These are phyloP conservation scores for Orestias chungarensis DNA, from an alignment of 2,797 vertebrate genomes.

Conservation along the genomic window DNA sequence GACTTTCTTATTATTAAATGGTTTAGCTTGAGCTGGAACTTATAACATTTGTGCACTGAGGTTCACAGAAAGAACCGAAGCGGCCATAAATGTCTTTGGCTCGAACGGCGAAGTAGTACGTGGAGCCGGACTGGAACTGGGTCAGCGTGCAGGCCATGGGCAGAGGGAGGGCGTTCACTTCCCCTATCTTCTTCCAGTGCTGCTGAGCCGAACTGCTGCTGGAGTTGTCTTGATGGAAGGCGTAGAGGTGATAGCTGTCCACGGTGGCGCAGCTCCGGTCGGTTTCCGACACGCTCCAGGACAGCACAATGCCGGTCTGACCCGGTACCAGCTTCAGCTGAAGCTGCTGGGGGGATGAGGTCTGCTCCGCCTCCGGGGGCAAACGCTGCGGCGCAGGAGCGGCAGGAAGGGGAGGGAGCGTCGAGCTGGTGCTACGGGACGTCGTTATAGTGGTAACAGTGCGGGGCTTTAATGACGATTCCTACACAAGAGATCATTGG, in stretches of 20 bases:
- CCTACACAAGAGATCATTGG: constrained; percentile 55
- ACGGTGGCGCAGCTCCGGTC: constrained; percentile 91
- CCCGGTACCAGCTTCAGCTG: constrained; percentile 96
- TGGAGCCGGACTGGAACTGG: constrained; percentile 97
- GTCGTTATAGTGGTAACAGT: constrained; percentile 44
- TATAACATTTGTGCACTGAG: constrained; percentile 99
- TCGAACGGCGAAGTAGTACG: constrained; percentile 97
- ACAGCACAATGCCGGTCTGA: constrained; percentile 96
- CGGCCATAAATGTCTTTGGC: constrained; percentile 97
- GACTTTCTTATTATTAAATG: constrained; percentile 2
- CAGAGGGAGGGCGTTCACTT: constrained; percentile 94
- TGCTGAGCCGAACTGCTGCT: constrained; percentile 79
- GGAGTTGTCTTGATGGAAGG: constrained; percentile 90
- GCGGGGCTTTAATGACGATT: constrained; percentile 71
- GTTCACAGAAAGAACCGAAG: constrained; percentile 96
- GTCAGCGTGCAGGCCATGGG: constrained; percentile 99
- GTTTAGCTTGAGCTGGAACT: constrained; percentile 75
- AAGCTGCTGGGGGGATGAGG: constrained; percentile 92
- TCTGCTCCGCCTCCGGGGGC: constrained; percentile 88
- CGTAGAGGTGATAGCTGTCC: constrained; percentile 98
- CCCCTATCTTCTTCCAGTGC: constrained; percentile 99
- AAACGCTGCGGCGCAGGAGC: constrained; percentile 87
- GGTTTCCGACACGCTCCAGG: constrained; percentile 94
- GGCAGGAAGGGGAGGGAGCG: constrained; percentile 82
- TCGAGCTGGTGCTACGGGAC: constrained; percentile 31